Conservation (phyloP, 2,113 vertebrate species). For the Panthera tigris region DNA sequence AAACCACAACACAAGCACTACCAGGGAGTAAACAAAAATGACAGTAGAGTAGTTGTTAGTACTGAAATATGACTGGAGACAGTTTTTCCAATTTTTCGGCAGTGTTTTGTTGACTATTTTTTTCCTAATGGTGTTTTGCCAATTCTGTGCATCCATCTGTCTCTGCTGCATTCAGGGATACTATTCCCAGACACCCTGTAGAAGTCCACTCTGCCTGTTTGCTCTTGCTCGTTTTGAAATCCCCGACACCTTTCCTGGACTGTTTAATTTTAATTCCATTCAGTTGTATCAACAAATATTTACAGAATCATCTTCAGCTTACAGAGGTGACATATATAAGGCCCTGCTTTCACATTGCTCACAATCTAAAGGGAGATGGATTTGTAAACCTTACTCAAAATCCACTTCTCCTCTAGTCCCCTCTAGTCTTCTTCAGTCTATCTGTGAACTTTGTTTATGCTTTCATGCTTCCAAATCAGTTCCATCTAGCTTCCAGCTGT, state of each 20-base stretch:
- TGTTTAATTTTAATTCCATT: slow-evolving; percentile 5
- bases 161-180: slow-evolving; percentile 10
- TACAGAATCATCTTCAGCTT: neutral
- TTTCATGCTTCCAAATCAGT: neutral
- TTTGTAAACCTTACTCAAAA: neutral
- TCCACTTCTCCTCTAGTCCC: neutral
- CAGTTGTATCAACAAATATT: slow-evolving; percentile 22
- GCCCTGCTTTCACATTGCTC: neutral
- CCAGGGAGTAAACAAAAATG: slow-evolving; percentile 36
- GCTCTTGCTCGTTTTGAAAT: neutral
- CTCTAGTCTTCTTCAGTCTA: neutral
- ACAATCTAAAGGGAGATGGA: neutral
- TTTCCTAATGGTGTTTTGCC: slow-evolving; percentile 21
- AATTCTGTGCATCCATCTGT: slow-evolving; percentile 12
- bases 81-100: slow-evolving; percentile 23
- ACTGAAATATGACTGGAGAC: slow-evolving; percentile 8
- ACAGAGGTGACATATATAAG: neutral
- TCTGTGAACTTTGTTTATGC: neutral
- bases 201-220: neutral
- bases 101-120: slow-evolving; percentile 25
- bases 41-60: neutral
- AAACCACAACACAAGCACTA: neutral
- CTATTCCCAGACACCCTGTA: neutral
- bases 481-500: neutral
- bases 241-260: slow-evolving; percentile 6